These are phyloP conservation scores for Stegana nigrithorax DNA, from an alignment of 2,888 invertebrate species.

Conservation along the genomic window DNA sequence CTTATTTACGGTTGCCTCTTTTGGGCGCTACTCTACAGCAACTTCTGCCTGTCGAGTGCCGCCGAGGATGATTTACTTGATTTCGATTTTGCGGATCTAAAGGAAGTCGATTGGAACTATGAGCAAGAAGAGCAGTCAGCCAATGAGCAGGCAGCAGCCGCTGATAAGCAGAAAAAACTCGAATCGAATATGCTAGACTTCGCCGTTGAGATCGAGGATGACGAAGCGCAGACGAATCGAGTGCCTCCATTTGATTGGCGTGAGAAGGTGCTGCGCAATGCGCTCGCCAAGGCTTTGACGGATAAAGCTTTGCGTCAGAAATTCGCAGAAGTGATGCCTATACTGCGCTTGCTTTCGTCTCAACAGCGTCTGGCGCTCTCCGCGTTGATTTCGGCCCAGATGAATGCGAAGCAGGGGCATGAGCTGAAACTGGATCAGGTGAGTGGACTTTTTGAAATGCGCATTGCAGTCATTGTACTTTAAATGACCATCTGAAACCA, in stretches of 20 bases:
- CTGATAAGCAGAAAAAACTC: conserved; percentile 38
- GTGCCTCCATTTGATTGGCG: conserved; percentile 62
- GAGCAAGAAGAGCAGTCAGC: conserved; percentile 39
- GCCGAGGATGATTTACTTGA: conserved; percentile 54
- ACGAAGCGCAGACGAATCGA: conserved; percentile 43
- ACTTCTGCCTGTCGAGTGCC: conserved; percentile 45
- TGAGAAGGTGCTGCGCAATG: conserved; percentile 71
- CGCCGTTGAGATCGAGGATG: conserved; percentile 49
- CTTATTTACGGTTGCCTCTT: conserved; percentile 44
- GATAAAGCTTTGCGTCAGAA: conserved; percentile 73
- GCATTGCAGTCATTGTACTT: not conserved
- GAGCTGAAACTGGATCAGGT: conserved; percentile 74
- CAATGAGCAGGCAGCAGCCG: conserved; percentile 25
- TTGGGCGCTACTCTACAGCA: conserved; percentile 51
- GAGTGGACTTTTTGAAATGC: conserved; percentile 26
- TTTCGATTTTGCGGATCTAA: conserved; percentile 59
- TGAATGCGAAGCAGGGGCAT: conserved; percentile 70
- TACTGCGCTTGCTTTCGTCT: conserved; percentile 74
- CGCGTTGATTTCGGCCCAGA: conserved; percentile 74
- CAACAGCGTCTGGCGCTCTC: conserved; percentile 75
- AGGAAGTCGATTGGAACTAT: conserved; percentile 64
- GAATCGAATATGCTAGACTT: conserved; percentile 48
- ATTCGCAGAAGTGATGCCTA: conserved; percentile 75
- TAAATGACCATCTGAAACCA: conserved; percentile 43
- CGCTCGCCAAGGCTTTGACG: conserved; percentile 72